Conservation (phyloP, 1,140 invertebrate species). For the Bactericera cockerelli region DNA sequence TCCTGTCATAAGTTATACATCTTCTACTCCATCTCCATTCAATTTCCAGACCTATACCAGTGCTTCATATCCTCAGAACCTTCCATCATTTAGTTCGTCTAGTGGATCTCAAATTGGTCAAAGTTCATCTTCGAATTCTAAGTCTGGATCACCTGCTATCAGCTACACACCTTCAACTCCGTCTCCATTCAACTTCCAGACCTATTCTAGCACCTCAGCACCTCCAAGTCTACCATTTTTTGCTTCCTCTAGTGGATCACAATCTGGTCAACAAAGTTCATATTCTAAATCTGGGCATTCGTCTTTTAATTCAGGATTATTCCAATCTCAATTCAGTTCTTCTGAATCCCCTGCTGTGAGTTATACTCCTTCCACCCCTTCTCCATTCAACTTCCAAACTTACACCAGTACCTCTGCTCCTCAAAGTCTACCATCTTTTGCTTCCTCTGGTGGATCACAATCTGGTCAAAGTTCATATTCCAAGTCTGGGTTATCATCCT, state of each 20-base stretch:
- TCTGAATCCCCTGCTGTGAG: neutral
- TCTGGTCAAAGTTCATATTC: constrained; percentile 2
- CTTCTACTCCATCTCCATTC: neutral
- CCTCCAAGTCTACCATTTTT: neutral
- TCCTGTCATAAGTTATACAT: neutral
- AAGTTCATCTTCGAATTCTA: too few relatives aligned
- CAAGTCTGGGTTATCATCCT: too few relatives aligned
- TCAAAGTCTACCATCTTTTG: too few relatives aligned
- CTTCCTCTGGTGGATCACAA: too few relatives aligned
- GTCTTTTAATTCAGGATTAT: too few relatives aligned
- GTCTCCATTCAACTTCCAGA: neutral
- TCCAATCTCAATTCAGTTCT: too few relatives aligned
- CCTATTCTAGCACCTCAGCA: too few relatives aligned
- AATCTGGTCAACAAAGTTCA: neutral
- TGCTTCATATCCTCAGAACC: too few relatives aligned
- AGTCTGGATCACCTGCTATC: neutral
- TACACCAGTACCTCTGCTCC: too few relatives aligned
- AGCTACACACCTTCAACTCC: neutral
- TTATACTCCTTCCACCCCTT: neutral
- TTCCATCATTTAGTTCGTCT: too few relatives aligned
- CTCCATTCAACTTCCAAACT: neutral
- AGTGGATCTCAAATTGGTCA: neutral
- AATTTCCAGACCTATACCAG: neutral
- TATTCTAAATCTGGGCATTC: too few relatives aligned
- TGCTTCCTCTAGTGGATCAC: neutral